Evolutionary conservation across 92 coral and sea anemone species (phyloP), one percentile per base, ranked within the genome.

Genomic region (Anthopleura xanthogrammica): DNA sequence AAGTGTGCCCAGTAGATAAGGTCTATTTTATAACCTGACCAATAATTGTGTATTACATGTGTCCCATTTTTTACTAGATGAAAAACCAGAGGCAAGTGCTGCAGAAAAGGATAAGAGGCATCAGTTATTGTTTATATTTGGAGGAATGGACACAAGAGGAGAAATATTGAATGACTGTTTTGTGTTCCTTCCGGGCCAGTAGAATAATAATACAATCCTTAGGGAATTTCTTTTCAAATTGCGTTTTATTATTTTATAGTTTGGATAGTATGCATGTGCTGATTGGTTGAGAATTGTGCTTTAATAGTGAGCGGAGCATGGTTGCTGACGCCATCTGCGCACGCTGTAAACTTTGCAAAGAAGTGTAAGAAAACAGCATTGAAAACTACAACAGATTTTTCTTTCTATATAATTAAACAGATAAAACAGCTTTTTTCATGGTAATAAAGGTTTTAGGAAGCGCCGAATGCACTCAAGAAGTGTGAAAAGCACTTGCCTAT

Each of bases 141-240:
- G 99, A 81, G 99, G 99, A 80, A 94, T 96, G 99, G 99, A 96
- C 78, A 92, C 99, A 52, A 93, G 83, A 79, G 99, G 99, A 75
- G 92, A 92, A 82, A 96, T 96, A 73, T 91, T 96, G 52, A 95
- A 95, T 86, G 99, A 96, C 90, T 94, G 95, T 78, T 86, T 96
- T 36, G 91, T 93, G 14, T 88, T 83, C 62, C 84, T 87, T 50
- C 89, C 92, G 48, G 77, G 70, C 36, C 36, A 62, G 29, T 20
- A 14, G 14, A 20, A 20, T 1, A 62, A 20, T 62, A 62, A 20
- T 62, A n/a, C 29, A 20, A 62, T 8, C 29, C 4, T 12, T 23
- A 62, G 70, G 70, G 8, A 62, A 62, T 62, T 20, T 3, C 70
- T 62, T 19, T 62, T 19, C 20, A 20, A 62, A 23, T 20, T 23